Evolutionary conservation across 2,797 vertebrate genomes (phyloP).

Genomic region (Sandelia bainsii): DNA sequence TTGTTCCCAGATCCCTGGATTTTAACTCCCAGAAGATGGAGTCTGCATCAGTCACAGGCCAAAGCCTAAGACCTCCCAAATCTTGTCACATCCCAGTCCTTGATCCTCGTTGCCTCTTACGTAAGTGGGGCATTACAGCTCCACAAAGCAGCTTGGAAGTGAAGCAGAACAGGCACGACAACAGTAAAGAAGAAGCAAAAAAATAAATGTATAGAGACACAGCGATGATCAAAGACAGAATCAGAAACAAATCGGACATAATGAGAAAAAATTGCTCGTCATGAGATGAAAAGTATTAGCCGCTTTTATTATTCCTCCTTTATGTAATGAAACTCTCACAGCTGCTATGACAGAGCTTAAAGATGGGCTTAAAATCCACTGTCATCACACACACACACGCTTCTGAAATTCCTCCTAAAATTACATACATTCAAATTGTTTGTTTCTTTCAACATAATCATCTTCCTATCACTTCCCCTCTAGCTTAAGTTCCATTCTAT

Average conservation of each 20-base stretch:
- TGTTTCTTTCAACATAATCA: neutral
- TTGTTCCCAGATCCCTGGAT: conserved; percentile 35
- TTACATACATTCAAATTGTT: neutral
- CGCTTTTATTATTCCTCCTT: conserved; percentile 27
- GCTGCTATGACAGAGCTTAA: neutral
- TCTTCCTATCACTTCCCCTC: neutral
- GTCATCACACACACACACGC: conserved; percentile 16
- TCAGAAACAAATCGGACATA: conserved; percentile 26
- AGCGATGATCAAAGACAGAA: conserved; percentile 35
- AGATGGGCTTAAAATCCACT: neutral
- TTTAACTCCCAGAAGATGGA: conserved; percentile 15
- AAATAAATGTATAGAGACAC: conserved; percentile 6
- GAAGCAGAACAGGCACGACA: conserved; percentile 32
- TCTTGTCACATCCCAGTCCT: conserved; percentile 45
- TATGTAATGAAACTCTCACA: neutral
- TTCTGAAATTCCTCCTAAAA: conserved; percentile 1
- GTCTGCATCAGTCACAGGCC: conserved; percentile 18
- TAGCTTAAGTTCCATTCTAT: neutral
- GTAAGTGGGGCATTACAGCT: conserved; percentile 53
- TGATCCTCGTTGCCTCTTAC: conserved; percentile 14
- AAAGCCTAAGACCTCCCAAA: conserved; percentile 58
- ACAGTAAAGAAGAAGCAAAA: conserved; percentile 14
- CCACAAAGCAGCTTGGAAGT: conserved; percentile 49
- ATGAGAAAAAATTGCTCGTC: conserved; percentile 43
- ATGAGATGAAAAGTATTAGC: conserved; percentile 32